Evolutionary conservation across 2,797 vertebrate genomes (phyloP).

Genomic region (Falco peregrinus): DNA sequence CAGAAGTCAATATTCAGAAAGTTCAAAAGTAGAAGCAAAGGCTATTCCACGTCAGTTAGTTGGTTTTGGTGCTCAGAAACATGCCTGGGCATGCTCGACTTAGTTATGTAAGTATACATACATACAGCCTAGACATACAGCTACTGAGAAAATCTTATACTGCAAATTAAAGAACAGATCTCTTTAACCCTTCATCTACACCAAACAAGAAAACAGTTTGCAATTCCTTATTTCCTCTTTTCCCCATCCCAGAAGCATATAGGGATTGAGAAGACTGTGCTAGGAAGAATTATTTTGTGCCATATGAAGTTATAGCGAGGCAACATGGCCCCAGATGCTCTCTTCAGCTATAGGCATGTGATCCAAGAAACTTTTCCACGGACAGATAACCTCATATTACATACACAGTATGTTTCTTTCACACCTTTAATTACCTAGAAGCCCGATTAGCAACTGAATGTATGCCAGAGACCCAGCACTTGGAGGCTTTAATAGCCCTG

Average conservation of each 20-base stretch:
- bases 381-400: not conserved
- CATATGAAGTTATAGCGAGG: not conserved
- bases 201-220: not conserved
- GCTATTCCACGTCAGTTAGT: not conserved
- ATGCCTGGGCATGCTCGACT: not conserved
- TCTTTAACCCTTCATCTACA: not conserved
- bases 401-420: not conserved
- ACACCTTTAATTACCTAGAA: not conserved
- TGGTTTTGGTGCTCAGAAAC: not conserved
- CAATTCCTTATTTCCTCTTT: not conserved
- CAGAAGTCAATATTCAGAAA: constrained; percentile 12
- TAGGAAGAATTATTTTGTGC: not conserved
- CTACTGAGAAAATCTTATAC: not conserved
- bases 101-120: not conserved
- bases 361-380: not conserved
- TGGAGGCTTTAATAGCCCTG: not conserved
- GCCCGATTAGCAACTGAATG: not conserved
- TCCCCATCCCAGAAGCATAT: not conserved
- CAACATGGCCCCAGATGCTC: not conserved
- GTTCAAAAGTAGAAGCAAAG: not conserved
- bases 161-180: not conserved
- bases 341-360: not conserved
- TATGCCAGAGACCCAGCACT: not conserved
- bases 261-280: not conserved
- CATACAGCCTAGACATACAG: not conserved